Base-by-base conservation (phyloP, 2,888 invertebrate genomes). In the Chrysodeixis includens region DNA sequence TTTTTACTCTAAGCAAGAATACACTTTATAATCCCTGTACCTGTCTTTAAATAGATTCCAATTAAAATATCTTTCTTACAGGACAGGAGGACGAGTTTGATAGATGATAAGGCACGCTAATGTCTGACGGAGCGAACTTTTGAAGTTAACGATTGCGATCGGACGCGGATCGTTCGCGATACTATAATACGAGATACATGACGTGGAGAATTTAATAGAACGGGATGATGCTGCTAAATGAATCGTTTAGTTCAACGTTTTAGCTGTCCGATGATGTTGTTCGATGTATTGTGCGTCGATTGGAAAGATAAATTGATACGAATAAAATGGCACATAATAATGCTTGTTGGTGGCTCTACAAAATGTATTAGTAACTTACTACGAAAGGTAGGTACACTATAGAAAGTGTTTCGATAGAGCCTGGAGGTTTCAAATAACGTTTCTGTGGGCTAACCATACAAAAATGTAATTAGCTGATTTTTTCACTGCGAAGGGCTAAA, bases 61-160 rank as follows among this genome's bases (percentile, higher is more conserved):
- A 79, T 80, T 80, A 79, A 79, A 79, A 73, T 80, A 69, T 78
- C 68, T 71, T 66, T 64, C 67, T 60, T 62, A 60, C 71, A 70
- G 64, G 59, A 78, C 64, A 57, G 66, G 58, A 35, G 55, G 65
- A 56, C 53, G 62, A 76, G 60, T 73, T 70, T 78, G 72, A 80
- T 81, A 74, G 78, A 81, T 72, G 78, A 81, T 79, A 79, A 76
- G 71, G 67, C 78, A 74, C 69, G 79, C 55, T 66, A 75, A 71
- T 69, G 69, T 68, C 71, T 63, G 59, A 64, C 58, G 56, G 53
- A 67, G 73, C 67, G 46, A 81, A 79, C 64, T 77, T 77, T 66
- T 66, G 66, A 73, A 71, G 55, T 16, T 26, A 44, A 56, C 65
- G 66, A 79, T 73, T 73, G 53, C 22, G 58, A 73, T 79, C 66